Evolutionary conservation across 2,113 vertebrate genomes (phyloP).

Genomic region (Neolamprologus longior): DNA sequence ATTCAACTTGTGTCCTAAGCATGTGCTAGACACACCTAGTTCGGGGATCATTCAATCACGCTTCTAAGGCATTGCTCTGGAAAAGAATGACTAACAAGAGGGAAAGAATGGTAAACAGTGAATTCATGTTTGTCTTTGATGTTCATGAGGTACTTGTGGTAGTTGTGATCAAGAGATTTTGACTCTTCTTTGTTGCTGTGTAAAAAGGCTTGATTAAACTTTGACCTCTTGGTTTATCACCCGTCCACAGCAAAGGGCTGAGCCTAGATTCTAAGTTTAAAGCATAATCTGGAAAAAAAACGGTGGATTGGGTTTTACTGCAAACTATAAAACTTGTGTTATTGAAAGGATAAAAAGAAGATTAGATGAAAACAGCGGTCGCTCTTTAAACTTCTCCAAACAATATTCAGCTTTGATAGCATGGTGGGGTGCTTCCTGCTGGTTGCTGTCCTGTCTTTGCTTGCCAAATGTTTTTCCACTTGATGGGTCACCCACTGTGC

Average conservation of each 20-base stretch:
- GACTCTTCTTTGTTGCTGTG: neutral
- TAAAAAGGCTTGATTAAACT: neutral
- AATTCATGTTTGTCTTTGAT: neutral
- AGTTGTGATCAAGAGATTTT: neutral
- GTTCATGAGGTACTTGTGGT: neutral
- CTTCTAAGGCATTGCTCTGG: neutral
- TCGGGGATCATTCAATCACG: neutral
- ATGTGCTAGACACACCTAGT: neutral
- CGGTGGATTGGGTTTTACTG: neutral
- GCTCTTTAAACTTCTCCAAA: neutral
- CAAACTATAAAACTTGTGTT: neutral
- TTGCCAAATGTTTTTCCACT: constrained; percentile 6
- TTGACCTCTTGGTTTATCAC: neutral
- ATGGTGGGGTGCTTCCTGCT: neutral
- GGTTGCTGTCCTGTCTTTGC: neutral
- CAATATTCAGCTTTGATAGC: neutral
- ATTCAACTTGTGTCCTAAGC: neutral
- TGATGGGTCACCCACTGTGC: constrained; percentile 6
- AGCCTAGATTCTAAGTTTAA: neutral
- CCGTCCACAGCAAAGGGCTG: neutral
- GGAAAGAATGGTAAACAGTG: neutral
- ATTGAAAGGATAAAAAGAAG: neutral
- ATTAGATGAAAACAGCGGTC: neutral
- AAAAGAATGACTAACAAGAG: neutral
- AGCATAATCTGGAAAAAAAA: neutral